These are phyloP conservation scores for Tetranychus truncatus DNA, from an alignment of 2,888 invertebrate species.

Conservation along the genomic window DNA sequence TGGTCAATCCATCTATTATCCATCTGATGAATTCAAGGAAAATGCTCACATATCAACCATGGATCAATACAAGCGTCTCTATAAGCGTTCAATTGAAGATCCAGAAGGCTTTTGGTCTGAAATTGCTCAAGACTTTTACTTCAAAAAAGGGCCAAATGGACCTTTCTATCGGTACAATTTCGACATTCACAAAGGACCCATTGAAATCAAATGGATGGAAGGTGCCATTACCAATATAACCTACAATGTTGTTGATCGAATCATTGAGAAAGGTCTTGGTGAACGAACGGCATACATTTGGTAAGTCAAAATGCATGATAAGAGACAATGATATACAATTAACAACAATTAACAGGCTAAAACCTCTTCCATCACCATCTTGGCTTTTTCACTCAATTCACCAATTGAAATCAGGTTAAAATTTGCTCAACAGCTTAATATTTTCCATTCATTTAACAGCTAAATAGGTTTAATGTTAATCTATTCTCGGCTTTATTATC, in stretches of 20 bases:
- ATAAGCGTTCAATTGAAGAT: conserved; percentile 64
- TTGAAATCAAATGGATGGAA: conserved; percentile 83
- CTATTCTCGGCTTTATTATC: too few relatives aligned
- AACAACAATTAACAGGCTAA: too few relatives aligned
- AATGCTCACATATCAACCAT: conserved; percentile 45
- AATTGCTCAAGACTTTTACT: conserved; percentile 78
- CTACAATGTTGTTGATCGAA: conserved; percentile 81
- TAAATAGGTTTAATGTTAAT: too few relatives aligned
- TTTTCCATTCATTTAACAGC: too few relatives aligned
- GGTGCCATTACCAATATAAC: conserved; percentile 85
- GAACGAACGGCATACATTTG: conserved; percentile 85
- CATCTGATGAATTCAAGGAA: conserved; percentile 26
- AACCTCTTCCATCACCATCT: too few relatives aligned
- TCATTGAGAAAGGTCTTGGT: conserved; percentile 68
- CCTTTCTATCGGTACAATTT: conserved; percentile 79
- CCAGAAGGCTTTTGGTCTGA: conserved; percentile 83
- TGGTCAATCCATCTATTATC: conserved; percentile 8
- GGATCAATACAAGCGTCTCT: conserved; percentile 60
- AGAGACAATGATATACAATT: too few relatives aligned
- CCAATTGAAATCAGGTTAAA: too few relatives aligned
- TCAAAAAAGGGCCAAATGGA: conserved; percentile 54
- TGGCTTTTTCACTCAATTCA: too few relatives aligned
- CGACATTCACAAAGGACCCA: conserved; percentile 64
- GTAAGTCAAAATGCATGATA: conserved; percentile 41
- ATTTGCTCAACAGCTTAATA: too few relatives aligned